These are phyloP conservation scores for Chaetogeoica ovagalla DNA, from an alignment of 2,888 invertebrate genomes.

Conservation along the genomic window DNA sequence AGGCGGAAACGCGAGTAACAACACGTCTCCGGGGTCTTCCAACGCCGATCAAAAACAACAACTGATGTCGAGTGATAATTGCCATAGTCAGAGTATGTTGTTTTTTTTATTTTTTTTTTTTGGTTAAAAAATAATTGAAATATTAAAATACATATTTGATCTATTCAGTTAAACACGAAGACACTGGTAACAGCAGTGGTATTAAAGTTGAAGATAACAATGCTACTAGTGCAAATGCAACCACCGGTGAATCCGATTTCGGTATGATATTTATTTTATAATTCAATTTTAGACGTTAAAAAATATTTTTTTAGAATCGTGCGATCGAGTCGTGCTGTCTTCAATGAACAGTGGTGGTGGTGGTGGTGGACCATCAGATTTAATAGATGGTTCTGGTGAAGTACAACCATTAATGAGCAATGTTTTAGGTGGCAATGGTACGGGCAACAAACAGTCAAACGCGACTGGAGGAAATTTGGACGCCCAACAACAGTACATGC, in stretches of 20 bases:
- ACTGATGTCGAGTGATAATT: constrained; percentile 38
- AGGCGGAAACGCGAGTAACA: constrained; percentile 16
- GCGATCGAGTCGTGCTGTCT: constrained; percentile 44
- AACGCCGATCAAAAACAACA: constrained; percentile 33
- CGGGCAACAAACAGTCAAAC: constrained; percentile 67
- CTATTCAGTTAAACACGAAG: constrained; percentile 47
- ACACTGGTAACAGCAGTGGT: constrained; percentile 20
- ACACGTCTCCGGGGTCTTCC: constrained; percentile 39
- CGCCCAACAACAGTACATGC: constrained; percentile 74
- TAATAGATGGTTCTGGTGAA: constrained; percentile 55
- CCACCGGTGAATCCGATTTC: constrained; percentile 32
- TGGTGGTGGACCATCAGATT: constrained; percentile 47
- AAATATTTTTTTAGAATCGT: constrained; percentile 22
- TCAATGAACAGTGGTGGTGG: constrained; percentile 53
- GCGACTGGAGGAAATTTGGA: constrained; percentile 72
- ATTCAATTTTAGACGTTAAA: background rate
- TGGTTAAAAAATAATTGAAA: background rate
- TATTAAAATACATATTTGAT: constrained; percentile 3
- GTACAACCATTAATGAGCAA: constrained; percentile 76
- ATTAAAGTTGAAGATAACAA: constrained; percentile 47
- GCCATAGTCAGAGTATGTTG: constrained; percentile 33
- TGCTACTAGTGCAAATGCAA: constrained; percentile 9
- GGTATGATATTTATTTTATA: constrained; percentile 4
- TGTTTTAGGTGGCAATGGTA: constrained; percentile 60
- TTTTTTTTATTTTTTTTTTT: constrained; percentile 1